These are phyloP conservation scores for Sciaenops ocellatus DNA, from an alignment of 2,797 vertebrate genomes.

Conservation along the genomic window DNA sequence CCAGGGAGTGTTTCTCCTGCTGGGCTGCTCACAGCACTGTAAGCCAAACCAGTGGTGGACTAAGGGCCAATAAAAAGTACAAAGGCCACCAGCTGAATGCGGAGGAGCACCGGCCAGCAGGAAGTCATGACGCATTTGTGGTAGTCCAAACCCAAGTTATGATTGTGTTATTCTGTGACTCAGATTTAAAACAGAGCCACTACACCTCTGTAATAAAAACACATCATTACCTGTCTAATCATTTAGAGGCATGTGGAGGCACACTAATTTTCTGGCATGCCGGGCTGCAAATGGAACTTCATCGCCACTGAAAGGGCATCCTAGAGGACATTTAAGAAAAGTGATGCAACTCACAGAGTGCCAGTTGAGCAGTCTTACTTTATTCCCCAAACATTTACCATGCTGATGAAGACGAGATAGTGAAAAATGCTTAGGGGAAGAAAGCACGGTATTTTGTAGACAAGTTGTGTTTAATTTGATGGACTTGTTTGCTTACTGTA, in stretches of 20 bases:
- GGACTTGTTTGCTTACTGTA: conserved; percentile 3
- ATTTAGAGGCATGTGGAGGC: not conserved
- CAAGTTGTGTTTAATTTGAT: conserved; percentile 1
- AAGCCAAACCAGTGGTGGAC: not conserved
- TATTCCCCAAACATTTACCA: not conserved
- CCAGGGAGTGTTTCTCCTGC: not conserved
- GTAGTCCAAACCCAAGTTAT: not conserved
- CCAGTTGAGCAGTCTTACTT: not conserved
- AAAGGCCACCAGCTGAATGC: not conserved
- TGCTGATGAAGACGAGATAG: not conserved
- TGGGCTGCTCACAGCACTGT: not conserved
- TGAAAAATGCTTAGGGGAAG: not conserved
- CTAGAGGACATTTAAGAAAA: not conserved
- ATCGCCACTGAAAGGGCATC: not conserved
- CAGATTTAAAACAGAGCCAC: too few species aligned
- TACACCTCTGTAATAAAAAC: too few species aligned
- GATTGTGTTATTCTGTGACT: too few species aligned
- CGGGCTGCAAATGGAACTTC: not conserved
- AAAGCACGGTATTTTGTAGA: not conserved
- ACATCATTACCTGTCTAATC: not conserved
- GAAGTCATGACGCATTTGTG: not conserved
- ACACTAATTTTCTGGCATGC: not conserved
- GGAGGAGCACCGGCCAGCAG: not conserved
- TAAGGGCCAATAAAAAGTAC: not conserved
- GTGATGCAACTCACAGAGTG: not conserved